Evolutionary conservation across 1,140 invertebrate species (phyloP).

Genomic region (Physella acuta): DNA sequence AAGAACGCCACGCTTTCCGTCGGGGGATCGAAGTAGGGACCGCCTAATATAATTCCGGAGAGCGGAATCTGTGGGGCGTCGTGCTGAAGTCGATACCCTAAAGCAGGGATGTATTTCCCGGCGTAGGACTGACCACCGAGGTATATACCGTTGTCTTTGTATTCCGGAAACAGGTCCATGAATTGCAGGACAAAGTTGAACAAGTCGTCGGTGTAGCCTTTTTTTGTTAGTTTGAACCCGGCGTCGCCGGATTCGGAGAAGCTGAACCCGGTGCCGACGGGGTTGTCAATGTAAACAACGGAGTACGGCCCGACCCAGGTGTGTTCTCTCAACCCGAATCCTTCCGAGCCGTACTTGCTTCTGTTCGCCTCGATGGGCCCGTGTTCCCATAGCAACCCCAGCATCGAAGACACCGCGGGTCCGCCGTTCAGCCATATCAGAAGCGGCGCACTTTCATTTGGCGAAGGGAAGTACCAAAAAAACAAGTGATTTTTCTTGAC

Average conservation of each 20-base stretch:
- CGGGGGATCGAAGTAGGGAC: conserved; percentile 18
- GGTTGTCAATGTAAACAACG: conserved; percentile 23
- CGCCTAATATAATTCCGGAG: conserved; percentile 5
- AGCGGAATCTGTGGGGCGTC: neutral
- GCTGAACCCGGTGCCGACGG: conserved; percentile 22
- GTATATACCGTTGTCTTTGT: conserved; percentile 7
- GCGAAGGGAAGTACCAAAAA: conserved; percentile 83
- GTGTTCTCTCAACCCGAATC: neutral
- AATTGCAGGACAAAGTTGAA: conserved; percentile 20
- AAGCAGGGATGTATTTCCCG: conserved; percentile 19
- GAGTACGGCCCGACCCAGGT: conserved; percentile 22
- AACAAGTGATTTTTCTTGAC: conserved; percentile 77
- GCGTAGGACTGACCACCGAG: conserved; percentile 24
- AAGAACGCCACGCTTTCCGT: conserved; percentile 18
- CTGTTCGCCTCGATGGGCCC: conserved; percentile 64
- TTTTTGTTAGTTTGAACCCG: conserved; percentile 10
- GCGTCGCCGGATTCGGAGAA: conserved; percentile 10
- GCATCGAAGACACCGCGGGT: conserved; percentile 76
- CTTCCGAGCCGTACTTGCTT: neutral
- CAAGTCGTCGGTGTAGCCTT: conserved; percentile 12
- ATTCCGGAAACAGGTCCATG: conserved; percentile 18
- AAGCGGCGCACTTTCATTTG: conserved; percentile 64
- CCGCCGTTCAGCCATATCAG: conserved; percentile 82
- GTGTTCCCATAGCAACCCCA: conserved; percentile 77
- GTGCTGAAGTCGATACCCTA: conserved; percentile 1